Evolutionary conservation across 2,797 vertebrate species (phyloP).

Genomic region (Meda fulgida): DNA sequence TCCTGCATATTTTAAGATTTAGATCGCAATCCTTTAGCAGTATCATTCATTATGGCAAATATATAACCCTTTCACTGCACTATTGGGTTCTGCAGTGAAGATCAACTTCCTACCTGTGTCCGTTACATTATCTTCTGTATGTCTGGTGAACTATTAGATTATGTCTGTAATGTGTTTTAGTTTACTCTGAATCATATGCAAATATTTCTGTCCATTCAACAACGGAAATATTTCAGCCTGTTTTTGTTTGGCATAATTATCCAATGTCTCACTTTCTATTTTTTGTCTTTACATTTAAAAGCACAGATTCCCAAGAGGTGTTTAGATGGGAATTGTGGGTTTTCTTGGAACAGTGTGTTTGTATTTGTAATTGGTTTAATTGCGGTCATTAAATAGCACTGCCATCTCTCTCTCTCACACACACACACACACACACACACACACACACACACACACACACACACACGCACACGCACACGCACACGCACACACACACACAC

Average conservation of each 20-base stretch:
- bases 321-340: slow-evolving; percentile 51
- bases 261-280: slow-evolving; percentile 52
- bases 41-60: not conserved
- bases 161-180: not conserved
- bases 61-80: not conserved
- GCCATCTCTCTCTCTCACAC: no score
- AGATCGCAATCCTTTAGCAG: not conserved
- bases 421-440: no score
- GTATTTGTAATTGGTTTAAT: slow-evolving; percentile 69
- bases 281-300: slow-evolving; percentile 56
- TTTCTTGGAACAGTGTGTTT: slow-evolving; percentile 62
- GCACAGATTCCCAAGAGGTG: slow-evolving; percentile 60
- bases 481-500: not conserved
- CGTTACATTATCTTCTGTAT: not conserved
- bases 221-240: not conserved
- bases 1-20: not conserved
- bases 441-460: no score
- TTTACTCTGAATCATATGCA: not conserved
- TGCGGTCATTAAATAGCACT: slow-evolving; percentile 67
- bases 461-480: no score
- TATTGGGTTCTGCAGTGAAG: not conserved
- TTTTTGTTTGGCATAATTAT: slow-evolving; percentile 42
- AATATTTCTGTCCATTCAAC: not conserved
- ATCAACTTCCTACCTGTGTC: not conserved
- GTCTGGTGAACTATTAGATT: not conserved